Conservation (phyloP, 2,113 vertebrate species). For the Dasyornis broadbenti region DNA sequence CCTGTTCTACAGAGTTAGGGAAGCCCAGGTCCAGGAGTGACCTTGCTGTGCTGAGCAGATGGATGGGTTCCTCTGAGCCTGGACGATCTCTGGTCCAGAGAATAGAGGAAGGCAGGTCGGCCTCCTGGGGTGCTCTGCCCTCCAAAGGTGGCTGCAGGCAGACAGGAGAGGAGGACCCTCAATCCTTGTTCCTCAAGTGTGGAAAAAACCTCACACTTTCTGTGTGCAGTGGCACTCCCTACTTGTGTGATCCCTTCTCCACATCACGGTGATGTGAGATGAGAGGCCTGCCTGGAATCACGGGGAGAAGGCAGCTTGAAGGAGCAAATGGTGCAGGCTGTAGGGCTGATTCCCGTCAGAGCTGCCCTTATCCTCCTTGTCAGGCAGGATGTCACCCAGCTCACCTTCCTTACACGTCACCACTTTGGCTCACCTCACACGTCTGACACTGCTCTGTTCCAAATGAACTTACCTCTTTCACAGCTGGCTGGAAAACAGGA, state of each 20-base stretch:
- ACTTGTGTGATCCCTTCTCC: not conserved
- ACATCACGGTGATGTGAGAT: accelerated
- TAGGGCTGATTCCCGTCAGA: not conserved
- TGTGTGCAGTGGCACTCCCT: not conserved
- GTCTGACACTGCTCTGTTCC: not conserved
- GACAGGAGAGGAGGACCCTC: not conserved
- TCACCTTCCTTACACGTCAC: not conserved
- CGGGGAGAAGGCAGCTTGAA: not conserved
- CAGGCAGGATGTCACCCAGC: not conserved
- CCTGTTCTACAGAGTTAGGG: not conserved
- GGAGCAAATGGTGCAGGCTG: not conserved
- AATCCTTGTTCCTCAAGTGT: not conserved
- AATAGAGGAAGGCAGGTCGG: not conserved
- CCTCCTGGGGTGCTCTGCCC: not conserved
- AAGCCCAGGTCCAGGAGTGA: not conserved
- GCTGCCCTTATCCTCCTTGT: not conserved
- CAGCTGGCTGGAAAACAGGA: not conserved
- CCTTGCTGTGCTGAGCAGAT: not conserved
- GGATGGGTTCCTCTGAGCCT: not conserved
- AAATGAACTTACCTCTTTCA: not conserved
- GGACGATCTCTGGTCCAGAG: not conserved
- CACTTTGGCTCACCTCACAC: not conserved
- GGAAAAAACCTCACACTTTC: not conserved
- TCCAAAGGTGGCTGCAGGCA: not conserved
- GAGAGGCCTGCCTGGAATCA: not conserved